Base-by-base conservation (phyloP, 64 coral and sea anemone genomes). In the Stichodactyla helianthus region DNA sequence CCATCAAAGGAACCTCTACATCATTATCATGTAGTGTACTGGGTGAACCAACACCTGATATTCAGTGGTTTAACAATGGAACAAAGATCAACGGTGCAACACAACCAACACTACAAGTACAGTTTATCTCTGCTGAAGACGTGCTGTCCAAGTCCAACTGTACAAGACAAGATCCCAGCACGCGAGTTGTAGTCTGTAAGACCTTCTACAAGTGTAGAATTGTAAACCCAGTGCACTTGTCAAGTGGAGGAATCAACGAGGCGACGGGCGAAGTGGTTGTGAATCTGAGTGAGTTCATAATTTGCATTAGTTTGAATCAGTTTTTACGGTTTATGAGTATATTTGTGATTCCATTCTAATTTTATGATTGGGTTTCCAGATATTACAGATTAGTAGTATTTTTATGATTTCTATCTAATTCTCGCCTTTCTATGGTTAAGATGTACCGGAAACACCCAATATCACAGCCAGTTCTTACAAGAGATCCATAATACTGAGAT, bases 161-260 rank as follows among this genome's bases (percentile, higher is more conserved):
- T 79, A 79, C 10, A 50, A 79, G 76, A 79, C 26, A 79, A 79
- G 76, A 79, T 79, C 76, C 76, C 31, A 79, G 31, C 28, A 50
- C 76, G 17, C 26, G 76, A 79, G 26, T 1, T 79, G 76, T 79
- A 25, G 16, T 79, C 28, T 79, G 76, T 79, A 79, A 31, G 10
- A 79, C 15, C 7, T 50, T 31, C 76, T 79, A 79, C 76, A 79
- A 27, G 27, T 79, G 76, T 79, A 79, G 76, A 25, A 4, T 25
- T 17, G 31, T 25, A 26, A 17, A 50, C 10, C 27, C 76, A 50
- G 25, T 6, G 13, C 5, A 52, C 5, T n/a, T 52, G 17, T 8
- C 76, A 79, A 52, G 27, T 19, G 76, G 10, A 50, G 76, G 50
- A 79, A 31, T 52, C 14, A 18, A 31, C 5, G 76, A 79, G 76